A percentile compares a stretch with the other conserved stretches of the same genome.
phyloP scores from a whole-genome alignment of 2,888 invertebrate species.

The Xanthia togata region DNA sequence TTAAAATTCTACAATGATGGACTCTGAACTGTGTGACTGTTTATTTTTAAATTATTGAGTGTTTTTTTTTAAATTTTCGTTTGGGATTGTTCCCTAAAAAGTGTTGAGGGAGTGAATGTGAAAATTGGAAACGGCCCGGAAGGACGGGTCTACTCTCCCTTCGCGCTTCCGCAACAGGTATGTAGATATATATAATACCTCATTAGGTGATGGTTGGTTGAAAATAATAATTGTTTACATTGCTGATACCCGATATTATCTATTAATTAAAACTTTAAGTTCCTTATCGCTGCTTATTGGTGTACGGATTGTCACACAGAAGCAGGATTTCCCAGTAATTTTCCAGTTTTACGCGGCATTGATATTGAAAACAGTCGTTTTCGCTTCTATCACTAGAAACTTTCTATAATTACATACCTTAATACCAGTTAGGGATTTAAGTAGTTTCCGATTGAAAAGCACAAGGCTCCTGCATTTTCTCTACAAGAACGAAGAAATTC shows the following conservation, averaged over 20 bases:
- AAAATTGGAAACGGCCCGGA: constrained; percentile 81
- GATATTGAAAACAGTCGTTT: constrained; percentile 37
- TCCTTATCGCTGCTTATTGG: constrained; percentile 27
- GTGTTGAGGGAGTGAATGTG: constrained; percentile 78
- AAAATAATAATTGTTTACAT: constrained; percentile 55
- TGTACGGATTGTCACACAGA: constrained; percentile 26
- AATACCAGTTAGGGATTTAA: constrained; percentile 32
- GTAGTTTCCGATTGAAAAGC: constrained; percentile 38
- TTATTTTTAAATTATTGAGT: constrained; percentile 59
- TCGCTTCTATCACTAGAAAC: constrained; percentile 28
- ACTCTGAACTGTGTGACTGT: constrained; percentile 63
- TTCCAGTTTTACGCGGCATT: constrained; percentile 36
- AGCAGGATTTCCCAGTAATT: constrained; percentile 41
- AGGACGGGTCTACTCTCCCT: constrained; percentile 81
- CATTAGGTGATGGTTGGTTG: constrained; percentile 36
- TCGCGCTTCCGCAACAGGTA: constrained; percentile 83
- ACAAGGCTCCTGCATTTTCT: constrained; percentile 14
- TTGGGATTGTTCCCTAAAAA: constrained; percentile 57
- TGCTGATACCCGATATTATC: constrained; percentile 20
- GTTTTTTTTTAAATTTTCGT: constrained; percentile 49
- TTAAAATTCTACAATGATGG: constrained; percentile 49
- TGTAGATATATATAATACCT: constrained; percentile 60
- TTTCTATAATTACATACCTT: constrained; percentile 54
- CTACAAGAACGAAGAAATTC: neutral
- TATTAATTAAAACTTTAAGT: constrained; percentile 39